Conservation (phyloP, 1,140 invertebrate genomes). For the Aradophagus sp. region DNA sequence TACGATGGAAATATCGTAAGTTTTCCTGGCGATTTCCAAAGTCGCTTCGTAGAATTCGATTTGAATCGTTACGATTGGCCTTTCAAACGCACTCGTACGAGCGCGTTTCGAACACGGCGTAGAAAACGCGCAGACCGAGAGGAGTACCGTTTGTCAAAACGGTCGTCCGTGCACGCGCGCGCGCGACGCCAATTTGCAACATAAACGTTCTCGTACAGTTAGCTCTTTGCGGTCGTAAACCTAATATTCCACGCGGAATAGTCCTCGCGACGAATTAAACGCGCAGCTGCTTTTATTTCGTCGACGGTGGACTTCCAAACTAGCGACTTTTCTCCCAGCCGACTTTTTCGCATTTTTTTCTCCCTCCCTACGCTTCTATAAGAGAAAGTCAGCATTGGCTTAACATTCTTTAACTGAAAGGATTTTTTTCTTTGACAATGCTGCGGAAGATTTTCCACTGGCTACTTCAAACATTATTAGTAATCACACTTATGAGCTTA, state of each 20-base stretch:
- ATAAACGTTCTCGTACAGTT: constrained; percentile 66
- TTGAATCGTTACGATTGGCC: constrained; percentile 25
- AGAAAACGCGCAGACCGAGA: constrained; percentile 26
- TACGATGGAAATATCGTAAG: too few species aligned
- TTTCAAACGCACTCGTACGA: constrained; percentile 30
- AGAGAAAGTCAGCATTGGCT: too few species aligned
- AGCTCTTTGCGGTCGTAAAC: constrained; percentile 53
- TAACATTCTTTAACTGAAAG: too few species aligned
- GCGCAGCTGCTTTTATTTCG: constrained; percentile 4
- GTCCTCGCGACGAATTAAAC: constrained; percentile 33
- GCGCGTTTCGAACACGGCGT: constrained; percentile 36
- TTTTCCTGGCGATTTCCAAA: too few species aligned
- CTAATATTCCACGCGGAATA: constrained; percentile 29
- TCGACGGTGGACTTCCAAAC: background rate
- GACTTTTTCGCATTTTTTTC: constrained; percentile 1
- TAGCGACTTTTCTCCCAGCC: background rate
- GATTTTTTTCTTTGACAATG: too few species aligned
- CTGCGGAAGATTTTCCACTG: too few species aligned
- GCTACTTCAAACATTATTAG: too few species aligned
- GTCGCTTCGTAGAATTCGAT: too few species aligned
- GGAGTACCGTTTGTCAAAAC: constrained; percentile 72
- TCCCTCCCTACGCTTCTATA: too few species aligned
- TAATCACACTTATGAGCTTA: too few species aligned
- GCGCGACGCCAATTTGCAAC: constrained; percentile 68
- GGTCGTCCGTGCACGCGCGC: constrained; percentile 61